Conservation (phyloP, 2,797 vertebrate species). For the Parotocinclus haroldoi region DNA sequence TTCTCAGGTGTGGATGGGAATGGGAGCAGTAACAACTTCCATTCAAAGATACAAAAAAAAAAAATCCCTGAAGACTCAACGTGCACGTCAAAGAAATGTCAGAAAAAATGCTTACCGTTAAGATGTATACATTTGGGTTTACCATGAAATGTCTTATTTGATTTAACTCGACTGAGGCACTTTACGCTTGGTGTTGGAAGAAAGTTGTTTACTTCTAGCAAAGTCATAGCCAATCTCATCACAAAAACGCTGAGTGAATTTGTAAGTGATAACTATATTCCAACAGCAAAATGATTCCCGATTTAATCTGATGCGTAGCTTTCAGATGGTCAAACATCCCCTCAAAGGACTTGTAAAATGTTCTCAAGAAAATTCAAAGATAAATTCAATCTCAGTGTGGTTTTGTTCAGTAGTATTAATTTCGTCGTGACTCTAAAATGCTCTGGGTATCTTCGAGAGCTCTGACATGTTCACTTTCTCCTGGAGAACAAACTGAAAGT, state of each 20-base stretch:
- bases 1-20: conserved; percentile 29
- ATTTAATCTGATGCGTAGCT: not conserved
- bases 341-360: conserved; percentile 16
- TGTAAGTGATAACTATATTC: not conserved
- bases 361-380: not conserved
- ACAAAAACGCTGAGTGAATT: conserved; percentile 11
- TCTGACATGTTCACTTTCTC: conserved; percentile 9
- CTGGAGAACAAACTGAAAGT: conserved; percentile 43
- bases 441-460: conserved; percentile 1
- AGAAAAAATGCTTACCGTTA: conserved; percentile 21
- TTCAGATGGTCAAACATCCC: not conserved
- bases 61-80: conserved; percentile 6
- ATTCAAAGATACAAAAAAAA: not conserved
- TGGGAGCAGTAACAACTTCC: conserved; percentile 1
- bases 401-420: conserved; percentile 49
- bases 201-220: conserved; percentile 13
- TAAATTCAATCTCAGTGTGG: conserved; percentile 21
- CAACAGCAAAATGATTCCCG: too few species aligned
- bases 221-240: conserved; percentile 1
- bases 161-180: conserved; percentile 41
- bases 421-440: conserved; percentile 47
- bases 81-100: conserved; percentile 8
- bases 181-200: conserved; percentile 36
- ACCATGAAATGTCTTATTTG: too few species aligned
- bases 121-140: conserved; percentile 18